Base-by-base conservation (phyloP, 2,888 invertebrate species). In the Ashinkailepas kermadecensis region DNA sequence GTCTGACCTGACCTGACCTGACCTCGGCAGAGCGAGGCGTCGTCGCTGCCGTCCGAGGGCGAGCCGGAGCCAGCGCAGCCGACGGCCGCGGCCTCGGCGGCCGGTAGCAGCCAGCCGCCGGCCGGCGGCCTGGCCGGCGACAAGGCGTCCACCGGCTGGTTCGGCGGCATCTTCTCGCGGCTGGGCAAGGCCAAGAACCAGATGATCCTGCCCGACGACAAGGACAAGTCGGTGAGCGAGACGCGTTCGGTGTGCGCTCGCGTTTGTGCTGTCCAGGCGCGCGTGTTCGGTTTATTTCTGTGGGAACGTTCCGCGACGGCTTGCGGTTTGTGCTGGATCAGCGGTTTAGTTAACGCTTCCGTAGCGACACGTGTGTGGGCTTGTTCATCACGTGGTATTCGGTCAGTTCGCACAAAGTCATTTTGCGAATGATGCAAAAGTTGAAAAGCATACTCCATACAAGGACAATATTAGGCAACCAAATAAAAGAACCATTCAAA, bases 161-260 rank as follows among this genome's bases (percentile, higher is more conserved):
- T 83, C 39, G 82, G 83, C 39, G 67, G 81, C 21, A 23, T 83
- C 18, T 82, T 83, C 56, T 74, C 78, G 12, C n/a, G 58, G 15
- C 21, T 82, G n/a, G 78, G 65, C 57, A 65, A 65, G n/a, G 78
- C 83, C 18, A 81, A 81, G 11, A 83, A 83, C 80, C 83, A 83
- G 65, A 82, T 81, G 57, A 81, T 80, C 59, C 70, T 83, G 21
- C 83, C 83, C 10, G 83, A 83, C 57, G 83, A 83, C 25, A 78
- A 58, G 18, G 74, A 82, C 54, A 80, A 80, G n/a, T 65, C 81
- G 23, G 82, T 83, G n/a, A 65, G 62, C 13, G 23, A 9, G 23
- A 10, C 39, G 9, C 23, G 54, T 18, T 70, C 0, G 11, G 23
- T 25, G 70, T 39, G 39, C 39, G 39, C 39, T 39, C 39, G 4